A percentile compares a stretch with the other conserved stretches of the same genome.
Evolutionary conservation across 1,140 invertebrate species (phyloP).

Genomic region (Diorhabda elongata): DNA sequence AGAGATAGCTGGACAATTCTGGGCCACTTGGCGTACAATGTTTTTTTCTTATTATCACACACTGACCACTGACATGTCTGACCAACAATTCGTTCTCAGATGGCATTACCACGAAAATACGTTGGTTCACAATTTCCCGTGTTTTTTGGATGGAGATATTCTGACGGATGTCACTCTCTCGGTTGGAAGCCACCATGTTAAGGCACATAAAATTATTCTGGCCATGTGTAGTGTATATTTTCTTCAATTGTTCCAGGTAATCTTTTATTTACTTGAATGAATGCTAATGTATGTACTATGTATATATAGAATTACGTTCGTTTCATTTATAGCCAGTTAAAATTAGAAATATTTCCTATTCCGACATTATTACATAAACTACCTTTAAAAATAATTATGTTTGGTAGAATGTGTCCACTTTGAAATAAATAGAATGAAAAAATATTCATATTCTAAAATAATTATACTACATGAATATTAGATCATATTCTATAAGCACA

Average conservation of each 20-base stretch:
- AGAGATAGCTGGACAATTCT: constrained; percentile 45
- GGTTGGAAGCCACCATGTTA: constrained; percentile 69
- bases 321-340: background rate
- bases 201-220: constrained; percentile 82
- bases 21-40: constrained; percentile 33
- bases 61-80: constrained; percentile 40
- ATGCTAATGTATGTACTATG: background rate
- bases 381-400: too few relatives aligned
- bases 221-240: constrained; percentile 91
- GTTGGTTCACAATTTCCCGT: constrained; percentile 76
- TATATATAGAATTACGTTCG: background rate
- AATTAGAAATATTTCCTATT: constrained; percentile 6
- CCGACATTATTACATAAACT: constrained; percentile 9
- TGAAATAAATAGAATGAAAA: too few relatives aligned
- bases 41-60: constrained; percentile 38
- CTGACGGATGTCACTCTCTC: constrained; percentile 88
- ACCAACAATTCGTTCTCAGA: constrained; percentile 69
- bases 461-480: too few relatives aligned
- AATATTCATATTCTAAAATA: too few relatives aligned
- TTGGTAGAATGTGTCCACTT: too few relatives aligned
- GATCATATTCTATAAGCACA: too few relatives aligned
- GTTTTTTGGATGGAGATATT: constrained; percentile 75
- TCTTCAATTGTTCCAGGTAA: constrained; percentile 79
- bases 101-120: constrained; percentile 80
- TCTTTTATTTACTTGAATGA: background rate